Base-by-base conservation (phyloP, 64 coral and sea anemone genomes). In the Acropora tenuis region DNA sequence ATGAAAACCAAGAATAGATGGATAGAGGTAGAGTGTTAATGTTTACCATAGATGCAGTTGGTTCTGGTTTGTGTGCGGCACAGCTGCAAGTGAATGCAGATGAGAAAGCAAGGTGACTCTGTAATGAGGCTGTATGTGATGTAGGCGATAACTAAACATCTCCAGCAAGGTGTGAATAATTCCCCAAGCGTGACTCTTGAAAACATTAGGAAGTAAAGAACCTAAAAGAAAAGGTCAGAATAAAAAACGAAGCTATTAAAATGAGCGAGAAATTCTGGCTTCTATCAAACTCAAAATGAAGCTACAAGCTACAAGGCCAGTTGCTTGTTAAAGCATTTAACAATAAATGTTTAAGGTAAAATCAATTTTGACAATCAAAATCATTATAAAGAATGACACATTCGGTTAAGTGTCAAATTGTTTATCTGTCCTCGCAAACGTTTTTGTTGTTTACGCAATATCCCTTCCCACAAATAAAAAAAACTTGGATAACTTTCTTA, bases 1-100 rank as follows among this genome's bases (percentile, higher is more conserved):
- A 30, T 30, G 30, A 30, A 13, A 0, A 10, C 52, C 9, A 55
- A 5, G 4, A 43, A 66, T 47, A 15, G 67, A 68, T 8, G 15
- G 8, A 48, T 8, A 47, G 48, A 48, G 5, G 7, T 1, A 72
- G 1, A n/a, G 2, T 30, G 67, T 91, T 30, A 30, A 55, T 55
- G 9, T 2, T 95, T 84, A 96, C 97, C 97, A 95, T 1, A 99
- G 53, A 81, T 99, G 93, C 20, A 99, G 79, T 50, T 99, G 97
- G 78, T 99, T 99, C 52, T 99, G 97, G 76, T 99, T 99, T 48
- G 97, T 99, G 12, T 99, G 94, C 18, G 93, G 97, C 41, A 99
- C 94, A 11, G 87, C 89, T 45, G 94, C 94, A 53, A 99, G 93
- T 5, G 97, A 95, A 67, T 99, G 97, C 3, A 99, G 78, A 69